Evolutionary conservation across 23 tunicate species (phyloP).

Genomic region (Halocynthia roretzi): DNA sequence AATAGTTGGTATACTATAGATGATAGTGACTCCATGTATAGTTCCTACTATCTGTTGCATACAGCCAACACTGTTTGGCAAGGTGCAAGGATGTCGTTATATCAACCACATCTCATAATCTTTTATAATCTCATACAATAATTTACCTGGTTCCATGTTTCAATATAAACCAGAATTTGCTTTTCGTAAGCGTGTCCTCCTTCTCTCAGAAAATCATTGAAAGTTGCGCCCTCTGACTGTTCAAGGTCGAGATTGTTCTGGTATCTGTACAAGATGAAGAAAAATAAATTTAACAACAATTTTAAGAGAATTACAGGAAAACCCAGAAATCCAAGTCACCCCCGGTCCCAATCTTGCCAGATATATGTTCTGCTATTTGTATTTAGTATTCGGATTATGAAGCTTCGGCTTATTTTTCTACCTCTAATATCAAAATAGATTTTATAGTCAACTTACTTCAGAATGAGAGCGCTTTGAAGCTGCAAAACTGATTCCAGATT

Average conservation of each 20-base stretch:
- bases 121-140: not conserved
- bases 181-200: slow-evolving; percentile 23
- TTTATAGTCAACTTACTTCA: slow-evolving; percentile 16
- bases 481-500: slow-evolving; percentile 17
- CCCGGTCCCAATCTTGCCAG: too few species aligned
- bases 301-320: not conserved
- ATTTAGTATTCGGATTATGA: too few species aligned
- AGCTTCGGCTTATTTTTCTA: not conserved
- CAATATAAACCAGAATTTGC: slow-evolving; percentile 34
- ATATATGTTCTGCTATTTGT: too few species aligned
- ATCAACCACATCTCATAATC: not conserved
- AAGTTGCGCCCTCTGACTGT: slow-evolving; percentile 41
- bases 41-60: too few species aligned
- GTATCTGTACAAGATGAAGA: slow-evolving; percentile 26
- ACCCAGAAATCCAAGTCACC: too few species aligned
- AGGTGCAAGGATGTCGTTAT: not conserved
- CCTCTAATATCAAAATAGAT: not conserved
- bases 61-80: not conserved
- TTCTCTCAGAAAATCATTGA: slow-evolving; percentile 32
- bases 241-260: slow-evolving; percentile 49
- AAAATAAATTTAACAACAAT: not conserved
- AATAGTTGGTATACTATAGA: too few species aligned
- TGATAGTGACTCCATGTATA: too few species aligned
- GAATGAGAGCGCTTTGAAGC: slow-evolving; percentile 34
- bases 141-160: slow-evolving; percentile 67